Evolutionary conservation across 2,888 invertebrate genomes (phyloP), one percentile per base, ranked within the genome.

Genomic region (Ischnus inquisitorius): DNA sequence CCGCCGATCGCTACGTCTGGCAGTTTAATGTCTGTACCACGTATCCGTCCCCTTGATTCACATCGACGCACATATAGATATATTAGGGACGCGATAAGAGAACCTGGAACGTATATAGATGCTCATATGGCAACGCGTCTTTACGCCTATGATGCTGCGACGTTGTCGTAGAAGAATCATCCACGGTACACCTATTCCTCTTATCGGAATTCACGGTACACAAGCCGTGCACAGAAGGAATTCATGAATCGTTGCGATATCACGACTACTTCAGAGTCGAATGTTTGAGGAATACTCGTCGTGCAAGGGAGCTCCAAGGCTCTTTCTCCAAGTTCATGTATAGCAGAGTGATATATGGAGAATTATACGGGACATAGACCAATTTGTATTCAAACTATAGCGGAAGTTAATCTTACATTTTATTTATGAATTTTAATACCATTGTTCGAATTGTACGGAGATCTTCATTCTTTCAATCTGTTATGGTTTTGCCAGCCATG

Each of bases 21-120:
- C 88, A 90, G 90, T 90, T 91, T 90, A 91, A 91, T 90, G 91
- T 90, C 90, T 88, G 89, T 91, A n/a, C 46, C 14, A 90, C 91
- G 90, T 90, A 90, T 90, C 89, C 90, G 88, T 90, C 88, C 67
- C 87, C 88, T 89, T 90, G 88, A 91, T 90, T 89, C 86, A 68
- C 43, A 22, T 54, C 51, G 62, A 79, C 74, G 74, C 34, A 48
- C 19, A 14, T n/a, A 43, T 19, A 77, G 46, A 64, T 64, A 57
- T 43, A 71, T 57, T 22, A 43, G 25, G 2, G 16, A 19, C 19
- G 8, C 19, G 51, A 51, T 16, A 51, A 19, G 19, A 16, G 19
- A 51, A 51, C 51, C 3, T 2, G 6, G 2, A 19, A 19, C 19
- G 12, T 10, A 19, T 10, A 19, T 51, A 19, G 12, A 60, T 10